Conservation (phyloP, 2,888 invertebrate genomes). For the Drosophila tripunctata region DNA sequence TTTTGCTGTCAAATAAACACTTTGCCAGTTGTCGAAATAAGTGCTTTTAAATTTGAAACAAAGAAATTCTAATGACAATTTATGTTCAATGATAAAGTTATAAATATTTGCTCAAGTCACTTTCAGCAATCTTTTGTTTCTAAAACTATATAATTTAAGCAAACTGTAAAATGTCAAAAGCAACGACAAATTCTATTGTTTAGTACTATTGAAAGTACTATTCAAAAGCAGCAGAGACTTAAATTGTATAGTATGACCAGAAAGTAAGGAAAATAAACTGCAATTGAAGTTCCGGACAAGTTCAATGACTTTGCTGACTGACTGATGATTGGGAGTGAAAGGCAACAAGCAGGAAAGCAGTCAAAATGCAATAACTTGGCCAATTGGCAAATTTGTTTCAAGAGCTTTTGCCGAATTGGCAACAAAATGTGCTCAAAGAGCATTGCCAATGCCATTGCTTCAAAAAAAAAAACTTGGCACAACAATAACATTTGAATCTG, state of each 20-base stretch:
- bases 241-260: constrained; percentile 35
- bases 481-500: constrained; percentile 39
- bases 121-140: not conserved
- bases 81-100: constrained; percentile 6
- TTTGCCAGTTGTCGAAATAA: constrained; percentile 20
- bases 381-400: constrained; percentile 51
- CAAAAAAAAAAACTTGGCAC: constrained; percentile 50
- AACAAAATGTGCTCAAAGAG: constrained; percentile 60
- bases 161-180: not conserved
- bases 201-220: not conserved
- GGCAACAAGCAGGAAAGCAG: constrained; percentile 10
- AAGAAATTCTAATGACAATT: constrained; percentile 12
- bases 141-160: constrained; percentile 4
- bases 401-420: constrained; percentile 58
- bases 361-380: constrained; percentile 57
- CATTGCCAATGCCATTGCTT: constrained; percentile 55
- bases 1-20: not conserved
- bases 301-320: constrained; percentile 50
- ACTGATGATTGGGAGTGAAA: constrained; percentile 23
- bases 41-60: constrained; percentile 17
- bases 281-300: constrained; percentile 23
- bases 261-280: not conserved
- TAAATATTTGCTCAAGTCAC: not conserved
- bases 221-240: constrained; percentile 20
- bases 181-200: constrained; percentile 2